phyloP scores from a whole-genome alignment of 2,888 invertebrate species.

The Agrotis puta region DNA sequence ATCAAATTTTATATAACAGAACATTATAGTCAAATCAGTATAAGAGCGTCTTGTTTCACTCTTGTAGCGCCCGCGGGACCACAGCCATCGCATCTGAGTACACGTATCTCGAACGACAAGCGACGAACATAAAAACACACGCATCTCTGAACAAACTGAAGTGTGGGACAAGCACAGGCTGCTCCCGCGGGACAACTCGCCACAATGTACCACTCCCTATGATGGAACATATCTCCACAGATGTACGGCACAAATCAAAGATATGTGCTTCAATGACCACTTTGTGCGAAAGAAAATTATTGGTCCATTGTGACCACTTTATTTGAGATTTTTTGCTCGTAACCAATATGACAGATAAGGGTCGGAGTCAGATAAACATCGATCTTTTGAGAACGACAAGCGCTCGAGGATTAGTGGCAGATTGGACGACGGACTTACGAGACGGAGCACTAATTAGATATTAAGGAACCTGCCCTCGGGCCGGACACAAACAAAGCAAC shows the following conservation, averaged over 20 bases:
- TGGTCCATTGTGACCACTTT: slow-evolving; percentile 43
- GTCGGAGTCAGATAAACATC: slow-evolving; percentile 37
- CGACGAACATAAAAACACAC: slow-evolving; percentile 45
- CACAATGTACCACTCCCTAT: slow-evolving; percentile 37
- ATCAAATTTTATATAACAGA: too few species aligned
- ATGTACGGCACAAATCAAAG: slow-evolving; percentile 58
- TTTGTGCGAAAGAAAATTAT: slow-evolving; percentile 56
- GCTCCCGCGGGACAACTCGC: slow-evolving; percentile 45
- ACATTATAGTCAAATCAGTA: slow-evolving; percentile 11
- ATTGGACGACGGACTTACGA: slow-evolving; percentile 7
- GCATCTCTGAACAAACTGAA: slow-evolving; percentile 42
- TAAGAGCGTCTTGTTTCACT: slow-evolving; percentile 28
- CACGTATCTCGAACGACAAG: slow-evolving; percentile 43
- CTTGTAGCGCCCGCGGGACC: slow-evolving; percentile 32
- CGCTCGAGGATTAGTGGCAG: slow-evolving; percentile 12
- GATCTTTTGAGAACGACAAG: slow-evolving; percentile 13
- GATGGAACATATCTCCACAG: slow-evolving; percentile 46
- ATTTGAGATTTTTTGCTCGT: slow-evolving; percentile 32
- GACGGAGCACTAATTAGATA: slow-evolving; percentile 45
- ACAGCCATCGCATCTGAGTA: slow-evolving; percentile 30
- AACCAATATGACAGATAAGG: slow-evolving; percentile 31
- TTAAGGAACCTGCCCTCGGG: slow-evolving; percentile 17
- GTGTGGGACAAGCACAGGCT: slow-evolving; percentile 19
- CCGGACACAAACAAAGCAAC: slow-evolving; percentile 8
- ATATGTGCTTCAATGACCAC: slow-evolving; percentile 57